phyloP scores from a whole-genome alignment of 2,797 vertebrate genomes.

The Eremophila alpestris region DNA sequence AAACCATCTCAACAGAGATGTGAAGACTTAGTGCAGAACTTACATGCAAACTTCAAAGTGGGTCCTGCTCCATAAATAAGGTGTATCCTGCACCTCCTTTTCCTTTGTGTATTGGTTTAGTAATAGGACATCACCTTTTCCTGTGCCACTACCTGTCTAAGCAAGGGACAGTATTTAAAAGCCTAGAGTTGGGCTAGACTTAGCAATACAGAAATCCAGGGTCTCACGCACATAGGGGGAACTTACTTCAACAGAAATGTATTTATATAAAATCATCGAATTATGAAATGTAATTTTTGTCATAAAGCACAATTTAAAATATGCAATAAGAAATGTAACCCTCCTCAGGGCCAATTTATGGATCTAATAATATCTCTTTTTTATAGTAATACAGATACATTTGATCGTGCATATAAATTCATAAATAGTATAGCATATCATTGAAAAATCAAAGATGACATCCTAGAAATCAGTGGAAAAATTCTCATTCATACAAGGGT shows the following conservation, averaged over 20 bases:
- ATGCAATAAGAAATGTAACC: neutral
- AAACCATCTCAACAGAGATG: neutral
- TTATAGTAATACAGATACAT: constrained; percentile 1
- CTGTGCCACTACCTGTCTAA: neutral
- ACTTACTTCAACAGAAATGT: neutral
- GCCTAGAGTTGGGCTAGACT: neutral
- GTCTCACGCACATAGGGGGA: neutral
- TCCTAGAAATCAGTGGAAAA: neutral
- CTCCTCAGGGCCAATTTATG: constrained; percentile 1
- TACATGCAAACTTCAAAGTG: neutral
- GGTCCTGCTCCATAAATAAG: neutral
- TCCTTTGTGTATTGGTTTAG: neutral
- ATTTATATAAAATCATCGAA: constrained; percentile 49
- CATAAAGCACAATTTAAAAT: constrained; percentile 42
- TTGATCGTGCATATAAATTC: neutral
- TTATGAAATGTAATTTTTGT: neutral
- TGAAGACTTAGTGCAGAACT: neutral
- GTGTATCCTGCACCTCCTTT: rapidly evolving
- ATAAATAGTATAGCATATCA: neutral
- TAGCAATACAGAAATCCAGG: neutral
- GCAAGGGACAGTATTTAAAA: neutral
- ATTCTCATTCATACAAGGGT: neutral
- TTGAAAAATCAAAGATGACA: neutral
- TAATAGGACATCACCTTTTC: neutral
- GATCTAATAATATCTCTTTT: constrained; percentile 14